A percentile compares a stretch with the other conserved stretches of the same genome.
phyloP scores from a whole-genome alignment of 2,113 vertebrate genomes.

The Chionomys nivalis region DNA sequence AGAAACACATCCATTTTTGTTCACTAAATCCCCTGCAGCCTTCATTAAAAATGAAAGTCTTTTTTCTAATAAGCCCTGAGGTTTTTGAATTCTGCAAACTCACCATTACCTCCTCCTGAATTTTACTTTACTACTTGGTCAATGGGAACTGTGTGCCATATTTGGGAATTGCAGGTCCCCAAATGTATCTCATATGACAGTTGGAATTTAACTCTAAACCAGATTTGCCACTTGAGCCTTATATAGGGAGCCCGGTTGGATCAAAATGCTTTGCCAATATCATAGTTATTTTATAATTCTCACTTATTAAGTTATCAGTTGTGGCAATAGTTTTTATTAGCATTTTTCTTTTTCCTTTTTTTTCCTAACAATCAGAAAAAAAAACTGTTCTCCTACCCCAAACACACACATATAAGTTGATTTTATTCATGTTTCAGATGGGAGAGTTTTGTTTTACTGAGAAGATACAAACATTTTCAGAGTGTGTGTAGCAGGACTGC shows the following conservation, averaged over 20 bases:
- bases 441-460: conserved; percentile 25
- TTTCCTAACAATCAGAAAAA: conserved; percentile 56
- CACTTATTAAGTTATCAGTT: conserved; percentile 82
- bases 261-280: conserved; percentile 83
- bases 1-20: conserved; percentile 62
- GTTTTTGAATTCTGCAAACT: conserved; percentile 63
- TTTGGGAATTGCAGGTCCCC: conserved; percentile 68
- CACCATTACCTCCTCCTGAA: conserved; percentile 72
- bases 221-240: conserved; percentile 77
- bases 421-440: conserved; percentile 66
- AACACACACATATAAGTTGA: conserved; percentile 60
- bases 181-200: conserved; percentile 77
- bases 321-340: conserved; percentile 77
- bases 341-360: conserved; percentile 74
- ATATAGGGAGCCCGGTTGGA: conserved; percentile 70
- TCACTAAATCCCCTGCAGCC: conserved; percentile 60
- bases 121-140: conserved; percentile 74
- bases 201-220: conserved; percentile 80
- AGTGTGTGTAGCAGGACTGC: background rate
- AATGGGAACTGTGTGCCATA: conserved; percentile 63
- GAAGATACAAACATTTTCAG: conserved; percentile 17
- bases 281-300: conserved; percentile 80
- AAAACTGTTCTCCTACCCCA: conserved; percentile 70
- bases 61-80: conserved; percentile 55
- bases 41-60: conserved; percentile 76